These are phyloP conservation scores for Cyclura pinguis DNA, from an alignment of 2,797 vertebrate species.

Conservation along the genomic window DNA sequence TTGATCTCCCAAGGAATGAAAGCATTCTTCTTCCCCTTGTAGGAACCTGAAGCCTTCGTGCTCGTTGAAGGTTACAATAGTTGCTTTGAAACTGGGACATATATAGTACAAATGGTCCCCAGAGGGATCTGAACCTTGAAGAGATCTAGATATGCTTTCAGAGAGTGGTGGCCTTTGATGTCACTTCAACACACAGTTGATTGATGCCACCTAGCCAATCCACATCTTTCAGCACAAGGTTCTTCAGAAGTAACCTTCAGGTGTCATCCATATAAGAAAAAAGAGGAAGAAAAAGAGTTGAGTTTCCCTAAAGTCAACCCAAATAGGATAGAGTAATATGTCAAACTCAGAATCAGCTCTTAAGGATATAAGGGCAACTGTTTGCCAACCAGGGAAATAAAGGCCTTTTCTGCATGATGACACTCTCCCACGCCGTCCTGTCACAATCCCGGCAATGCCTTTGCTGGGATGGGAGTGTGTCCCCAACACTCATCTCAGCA, in stretches of 20 bases:
- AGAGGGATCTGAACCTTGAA: slow-evolving; percentile 34
- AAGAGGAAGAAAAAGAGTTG: not conserved
- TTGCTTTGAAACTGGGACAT: slow-evolving; percentile 26
- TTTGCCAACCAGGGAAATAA: too few relatives aligned
- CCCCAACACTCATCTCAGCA: too few relatives aligned
- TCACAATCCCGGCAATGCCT: too few relatives aligned
- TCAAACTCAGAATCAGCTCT: not conserved
- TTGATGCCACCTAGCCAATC: slow-evolving; percentile 21
- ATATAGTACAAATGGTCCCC: slow-evolving; percentile 25
- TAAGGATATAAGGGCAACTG: not conserved
- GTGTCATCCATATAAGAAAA: not conserved
- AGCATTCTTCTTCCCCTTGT: not conserved
- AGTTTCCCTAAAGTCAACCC: not conserved
- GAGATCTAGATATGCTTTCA: slow-evolving; percentile 22
- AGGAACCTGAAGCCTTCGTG: not conserved
- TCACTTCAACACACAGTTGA: slow-evolving; percentile 21
- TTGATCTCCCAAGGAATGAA: not conserved
- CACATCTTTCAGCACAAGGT: slow-evolving; percentile 10
- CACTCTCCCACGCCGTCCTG: too few relatives aligned
- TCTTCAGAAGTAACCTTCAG: slow-evolving; percentile 33
- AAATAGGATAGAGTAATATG: slow-evolving; percentile 2
- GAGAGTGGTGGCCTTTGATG: slow-evolving; percentile 28
- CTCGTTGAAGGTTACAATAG: slow-evolving; percentile 10
- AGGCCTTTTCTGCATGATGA: too few relatives aligned
- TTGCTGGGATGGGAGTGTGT: too few relatives aligned